Evolutionary conservation across 92 coral and sea anemone species (phyloP).

Genomic region (Pocillopora meandrina): DNA sequence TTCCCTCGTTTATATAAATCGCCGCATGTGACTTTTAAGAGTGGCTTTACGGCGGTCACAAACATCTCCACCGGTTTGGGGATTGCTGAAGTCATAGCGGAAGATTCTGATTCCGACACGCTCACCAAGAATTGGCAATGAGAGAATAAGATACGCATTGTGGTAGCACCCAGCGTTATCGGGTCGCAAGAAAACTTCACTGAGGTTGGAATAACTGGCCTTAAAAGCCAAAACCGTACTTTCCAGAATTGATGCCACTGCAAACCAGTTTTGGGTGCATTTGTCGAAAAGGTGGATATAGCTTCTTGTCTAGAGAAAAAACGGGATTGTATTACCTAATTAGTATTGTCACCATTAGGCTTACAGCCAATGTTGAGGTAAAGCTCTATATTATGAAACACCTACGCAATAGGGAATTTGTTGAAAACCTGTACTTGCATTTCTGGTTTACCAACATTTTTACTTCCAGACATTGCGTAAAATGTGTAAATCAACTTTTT

Average conservation of each 20-base stretch:
- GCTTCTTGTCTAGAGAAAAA: slow-evolving; percentile 26
- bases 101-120: slow-evolving; percentile 13
- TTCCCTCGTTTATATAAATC: slow-evolving; percentile 25
- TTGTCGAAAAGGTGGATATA: slow-evolving; percentile 22
- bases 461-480: too few relatives aligned
- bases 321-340: background rate
- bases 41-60: slow-evolving; percentile 31
- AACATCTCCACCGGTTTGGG: slow-evolving; percentile 7
- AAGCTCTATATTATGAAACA: background rate
- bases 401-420: background rate
- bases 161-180: slow-evolving; percentile 24
- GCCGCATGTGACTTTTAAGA: slow-evolving; percentile 31
- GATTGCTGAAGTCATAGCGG: slow-evolving; percentile 14
- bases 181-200: slow-evolving; percentile 2
- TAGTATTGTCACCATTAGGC: background rate
- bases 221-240: slow-evolving; percentile 1
- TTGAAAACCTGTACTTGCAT: background rate
- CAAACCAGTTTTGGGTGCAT: slow-evolving; percentile 24
- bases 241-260: slow-evolving; percentile 25
- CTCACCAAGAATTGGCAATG: slow-evolving; percentile 10
- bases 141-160: slow-evolving; percentile 19
- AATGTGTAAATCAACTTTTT: too few relatives aligned
- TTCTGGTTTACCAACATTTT: too few relatives aligned
- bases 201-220: background rate
- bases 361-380: background rate